phyloP scores from a whole-genome alignment of 1,140 invertebrate genomes.

The Macrobrachium rosenbergii region DNA sequence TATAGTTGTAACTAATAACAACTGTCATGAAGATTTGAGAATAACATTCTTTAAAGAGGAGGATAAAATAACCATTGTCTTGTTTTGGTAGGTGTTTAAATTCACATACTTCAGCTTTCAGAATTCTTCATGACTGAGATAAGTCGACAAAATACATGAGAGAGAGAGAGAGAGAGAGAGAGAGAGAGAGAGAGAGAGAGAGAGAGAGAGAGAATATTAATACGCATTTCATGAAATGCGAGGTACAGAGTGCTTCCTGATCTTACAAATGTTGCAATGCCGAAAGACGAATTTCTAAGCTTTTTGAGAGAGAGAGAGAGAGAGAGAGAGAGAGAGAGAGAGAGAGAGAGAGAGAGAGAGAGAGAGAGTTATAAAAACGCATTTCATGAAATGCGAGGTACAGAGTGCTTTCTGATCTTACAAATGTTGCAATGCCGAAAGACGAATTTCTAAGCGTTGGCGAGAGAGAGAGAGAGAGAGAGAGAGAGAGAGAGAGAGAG shows the following conservation, averaged over 20 bases:
- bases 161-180: neutral
- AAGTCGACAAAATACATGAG: too few species aligned
- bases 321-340: slow-evolving; percentile 31
- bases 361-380: neutral
- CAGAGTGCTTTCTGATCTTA: neutral
- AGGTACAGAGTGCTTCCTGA: neutral
- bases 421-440: neutral
- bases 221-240: neutral
- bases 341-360: neutral
- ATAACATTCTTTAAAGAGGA: too few species aligned
- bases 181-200: slow-evolving; percentile 4
- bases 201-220: neutral
- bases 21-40: too few species aligned
- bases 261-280: neutral
- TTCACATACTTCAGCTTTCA: too few species aligned
- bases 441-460: neutral
- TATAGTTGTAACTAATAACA: too few species aligned
- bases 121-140: too few species aligned
- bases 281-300: neutral
- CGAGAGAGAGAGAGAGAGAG: slow-evolving; percentile 28
- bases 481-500: slow-evolving; percentile 29
- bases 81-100: too few species aligned
- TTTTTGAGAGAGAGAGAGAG: slow-evolving; percentile 15
- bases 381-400: neutral
- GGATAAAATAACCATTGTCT: too few species aligned